These are phyloP conservation scores for Protophormia terraenovae DNA, from an alignment of 2,888 invertebrate species.

Conservation along the genomic window DNA sequence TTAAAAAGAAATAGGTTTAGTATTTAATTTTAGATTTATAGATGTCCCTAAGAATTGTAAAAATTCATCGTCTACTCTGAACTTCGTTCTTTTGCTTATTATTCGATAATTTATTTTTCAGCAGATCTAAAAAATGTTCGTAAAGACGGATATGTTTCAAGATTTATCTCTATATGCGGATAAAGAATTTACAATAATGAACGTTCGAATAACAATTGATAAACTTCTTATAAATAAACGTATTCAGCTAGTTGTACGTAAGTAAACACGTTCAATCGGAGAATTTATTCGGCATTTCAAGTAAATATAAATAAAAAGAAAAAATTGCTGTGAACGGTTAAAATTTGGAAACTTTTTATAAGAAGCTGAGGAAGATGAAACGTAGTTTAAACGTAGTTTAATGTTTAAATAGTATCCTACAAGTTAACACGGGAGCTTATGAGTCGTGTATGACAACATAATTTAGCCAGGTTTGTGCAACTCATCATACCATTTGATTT, in stretches of 20 bases:
- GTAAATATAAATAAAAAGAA: no score
- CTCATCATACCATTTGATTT: no score
- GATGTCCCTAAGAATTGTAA: constrained; percentile 26
- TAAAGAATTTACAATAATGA: background rate
- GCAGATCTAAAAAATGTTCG: background rate
- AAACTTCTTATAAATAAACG: constrained; percentile 38
- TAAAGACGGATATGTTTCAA: background rate
- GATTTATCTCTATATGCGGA: background rate
- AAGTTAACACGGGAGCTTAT: no score
- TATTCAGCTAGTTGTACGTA: constrained; percentile 39
- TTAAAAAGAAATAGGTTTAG: constrained; percentile 25
- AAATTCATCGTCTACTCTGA: constrained; percentile 5
- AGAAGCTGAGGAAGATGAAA: no score
- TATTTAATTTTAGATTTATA: constrained; percentile 48
- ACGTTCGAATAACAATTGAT: constrained; percentile 28
- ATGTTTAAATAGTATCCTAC: no score
- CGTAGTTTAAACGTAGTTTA: no score
- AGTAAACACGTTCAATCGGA: no score
- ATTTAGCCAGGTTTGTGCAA: no score
- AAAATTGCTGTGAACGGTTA: no score
- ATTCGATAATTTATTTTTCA: background rate
- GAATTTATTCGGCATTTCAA: no score
- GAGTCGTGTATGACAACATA: no score
- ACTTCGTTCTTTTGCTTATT: background rate
- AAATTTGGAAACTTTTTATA: no score